Percentiles rank a stretch among this genome's conserved stretches.
phyloP scores from a whole-genome alignment of 2,113 vertebrate species.

The Macquaria ambigua region DNA sequence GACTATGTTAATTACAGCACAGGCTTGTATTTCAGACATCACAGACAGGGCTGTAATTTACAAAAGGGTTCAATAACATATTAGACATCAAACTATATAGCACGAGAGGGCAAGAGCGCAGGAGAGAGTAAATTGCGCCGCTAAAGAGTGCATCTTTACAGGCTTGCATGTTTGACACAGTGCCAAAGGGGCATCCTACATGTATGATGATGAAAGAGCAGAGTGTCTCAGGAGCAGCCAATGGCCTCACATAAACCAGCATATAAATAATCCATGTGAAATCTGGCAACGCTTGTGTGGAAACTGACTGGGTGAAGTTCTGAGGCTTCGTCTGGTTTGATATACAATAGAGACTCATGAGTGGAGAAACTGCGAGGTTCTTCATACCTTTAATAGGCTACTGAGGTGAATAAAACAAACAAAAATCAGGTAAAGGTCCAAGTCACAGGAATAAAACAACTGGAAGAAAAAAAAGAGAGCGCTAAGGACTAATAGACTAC shows the following conservation, averaged over 20 bases:
- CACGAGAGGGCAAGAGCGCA: not conserved
- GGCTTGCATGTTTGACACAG: conserved; percentile 12
- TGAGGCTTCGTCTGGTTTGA: not conserved
- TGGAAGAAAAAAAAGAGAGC: not conserved
- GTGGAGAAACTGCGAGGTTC: not conserved
- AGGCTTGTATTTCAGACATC: conserved; percentile 27
- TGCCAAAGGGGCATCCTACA: conserved; percentile 29
- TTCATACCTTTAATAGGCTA: not conserved
- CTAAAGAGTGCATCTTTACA: conserved; percentile 11
- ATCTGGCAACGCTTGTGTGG: conserved; percentile 38
- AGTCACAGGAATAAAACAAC: not conserved
- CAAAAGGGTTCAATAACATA: conserved; percentile 38
- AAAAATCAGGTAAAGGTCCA: not conserved
- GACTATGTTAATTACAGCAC: conserved; percentile 36
- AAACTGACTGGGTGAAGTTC: conserved; percentile 19
- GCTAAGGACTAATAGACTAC: not conserved
- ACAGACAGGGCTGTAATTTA: conserved; percentile 30
- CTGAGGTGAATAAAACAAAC: not conserved
- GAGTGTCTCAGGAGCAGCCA: conserved; percentile 32
- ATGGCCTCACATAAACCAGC: conserved; percentile 50
- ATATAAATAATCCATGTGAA: conserved; percentile 69
- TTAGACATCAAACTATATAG: conserved; percentile 29
- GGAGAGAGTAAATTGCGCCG: not conserved
- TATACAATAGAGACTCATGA: not conserved
- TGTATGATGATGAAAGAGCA: conserved; percentile 51